Conservation (phyloP, 2,113 vertebrate species). For the Pimephales promelas region DNA sequence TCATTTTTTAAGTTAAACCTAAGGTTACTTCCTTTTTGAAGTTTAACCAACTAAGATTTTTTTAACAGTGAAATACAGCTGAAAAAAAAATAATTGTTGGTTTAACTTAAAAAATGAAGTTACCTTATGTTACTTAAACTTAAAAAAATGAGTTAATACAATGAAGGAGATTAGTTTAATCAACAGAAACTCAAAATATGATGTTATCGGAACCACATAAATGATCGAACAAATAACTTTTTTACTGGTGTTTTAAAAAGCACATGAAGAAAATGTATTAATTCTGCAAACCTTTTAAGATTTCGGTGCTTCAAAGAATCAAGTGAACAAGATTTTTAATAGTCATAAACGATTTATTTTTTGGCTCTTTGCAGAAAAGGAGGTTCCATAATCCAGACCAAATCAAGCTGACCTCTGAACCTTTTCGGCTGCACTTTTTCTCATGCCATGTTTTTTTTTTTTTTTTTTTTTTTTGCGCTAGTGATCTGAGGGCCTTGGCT, state of each 20-base stretch:
- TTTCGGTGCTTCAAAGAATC: not conserved
- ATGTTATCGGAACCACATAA: no score
- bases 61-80: no score
- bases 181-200: no score
- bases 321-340: constrained; percentile 84
- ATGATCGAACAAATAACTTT: no score
- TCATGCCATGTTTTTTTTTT: constrained; percentile 85
- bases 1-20: no score
- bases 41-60: no score
- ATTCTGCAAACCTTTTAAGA: not conserved
- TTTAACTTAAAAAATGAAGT: no score
- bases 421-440: constrained; percentile 96
- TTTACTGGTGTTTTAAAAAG: not conserved
- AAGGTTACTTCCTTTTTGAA: no score
- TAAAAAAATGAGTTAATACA: no score
- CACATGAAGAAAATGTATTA: not conserved
- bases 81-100: no score
- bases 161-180: no score
- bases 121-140: no score
- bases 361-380: constrained; percentile 78
- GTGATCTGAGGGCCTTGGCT: constrained; percentile 87
- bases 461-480: constrained; percentile 69
- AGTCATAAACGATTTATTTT: constrained; percentile 69
- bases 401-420: constrained; percentile 95
- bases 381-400: constrained; percentile 90